Conservation (phyloP, 1,140 invertebrate species). For the Adelges cooleyi region DNA sequence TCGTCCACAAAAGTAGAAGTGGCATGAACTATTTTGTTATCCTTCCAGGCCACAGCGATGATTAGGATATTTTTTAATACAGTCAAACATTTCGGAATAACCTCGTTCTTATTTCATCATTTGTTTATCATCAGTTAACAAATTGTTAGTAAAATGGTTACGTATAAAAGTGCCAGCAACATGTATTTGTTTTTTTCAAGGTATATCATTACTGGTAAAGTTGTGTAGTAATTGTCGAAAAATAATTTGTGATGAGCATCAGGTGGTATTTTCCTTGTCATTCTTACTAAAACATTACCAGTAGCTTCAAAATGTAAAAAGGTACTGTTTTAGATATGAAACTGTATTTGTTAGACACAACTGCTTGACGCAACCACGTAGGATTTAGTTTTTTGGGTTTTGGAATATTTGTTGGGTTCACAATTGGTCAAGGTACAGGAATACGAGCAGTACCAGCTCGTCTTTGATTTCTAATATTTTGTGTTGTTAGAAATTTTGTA, state of each 20-base stretch:
- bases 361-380: too few species aligned
- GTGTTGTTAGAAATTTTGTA: too few species aligned
- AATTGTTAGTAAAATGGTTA: not conserved
- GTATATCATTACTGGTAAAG: not conserved
- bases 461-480: too few species aligned
- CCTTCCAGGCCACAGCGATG: not conserved
- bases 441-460: too few species aligned
- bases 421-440: too few species aligned
- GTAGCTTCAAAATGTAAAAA: not conserved
- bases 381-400: too few species aligned
- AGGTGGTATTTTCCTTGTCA: not conserved
- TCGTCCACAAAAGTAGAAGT: not conserved
- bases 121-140: not conserved
- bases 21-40: not conserved
- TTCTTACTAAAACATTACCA: not conserved
- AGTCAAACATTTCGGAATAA: not conserved
- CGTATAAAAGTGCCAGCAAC: not conserved
- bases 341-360: too few species aligned
- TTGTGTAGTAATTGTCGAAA: not conserved
- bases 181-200: not conserved
- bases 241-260: not conserved
- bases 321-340: too few species aligned
- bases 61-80: too few species aligned
- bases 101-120: not conserved
- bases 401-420: too few species aligned